Conservation (phyloP, 2,113 vertebrate species). For the Tupaia chinensis region DNA sequence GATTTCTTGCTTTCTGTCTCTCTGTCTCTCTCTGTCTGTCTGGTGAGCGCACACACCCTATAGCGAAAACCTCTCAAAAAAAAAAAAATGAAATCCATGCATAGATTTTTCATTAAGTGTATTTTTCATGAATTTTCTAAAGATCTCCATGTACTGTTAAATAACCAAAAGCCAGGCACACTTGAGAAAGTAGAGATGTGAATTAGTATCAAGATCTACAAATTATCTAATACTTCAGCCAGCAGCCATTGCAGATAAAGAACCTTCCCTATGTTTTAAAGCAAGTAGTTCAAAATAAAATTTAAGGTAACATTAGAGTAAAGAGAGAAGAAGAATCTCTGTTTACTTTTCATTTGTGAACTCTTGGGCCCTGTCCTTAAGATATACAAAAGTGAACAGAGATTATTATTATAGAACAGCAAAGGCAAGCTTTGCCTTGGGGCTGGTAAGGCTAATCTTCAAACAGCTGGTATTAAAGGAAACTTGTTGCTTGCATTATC, state of each 20-base stretch:
- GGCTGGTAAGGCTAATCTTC: not conserved
- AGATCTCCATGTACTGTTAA: not conserved
- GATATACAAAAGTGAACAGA: not conserved
- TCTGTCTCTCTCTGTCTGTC: too few species aligned
- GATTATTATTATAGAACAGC: constrained; percentile 45
- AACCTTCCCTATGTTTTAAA: constrained; percentile 19
- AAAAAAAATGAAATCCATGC: too few species aligned
- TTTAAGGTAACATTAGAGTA: not conserved
- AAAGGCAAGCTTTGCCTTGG: not conserved
- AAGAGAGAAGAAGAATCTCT: constrained; percentile 1
- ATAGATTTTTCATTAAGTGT: too few species aligned
- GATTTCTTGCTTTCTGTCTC: too few species aligned
- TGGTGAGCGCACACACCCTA: too few species aligned
- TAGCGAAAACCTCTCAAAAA: too few species aligned
- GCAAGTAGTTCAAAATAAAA: not conserved
- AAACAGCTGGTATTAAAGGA: not conserved
- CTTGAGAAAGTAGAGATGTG: not conserved
- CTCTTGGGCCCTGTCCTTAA: not conserved
- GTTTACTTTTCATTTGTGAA: constrained; percentile 14
- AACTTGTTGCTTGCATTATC: not conserved
- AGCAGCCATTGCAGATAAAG: not conserved
- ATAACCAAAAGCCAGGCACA: not conserved
- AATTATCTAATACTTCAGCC: not conserved
- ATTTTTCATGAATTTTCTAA: too few species aligned
- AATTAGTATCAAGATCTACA: not conserved